Evolutionary conservation across 2,113 vertebrate species (phyloP).

Genomic region (Thinocorus orbignyianus): DNA sequence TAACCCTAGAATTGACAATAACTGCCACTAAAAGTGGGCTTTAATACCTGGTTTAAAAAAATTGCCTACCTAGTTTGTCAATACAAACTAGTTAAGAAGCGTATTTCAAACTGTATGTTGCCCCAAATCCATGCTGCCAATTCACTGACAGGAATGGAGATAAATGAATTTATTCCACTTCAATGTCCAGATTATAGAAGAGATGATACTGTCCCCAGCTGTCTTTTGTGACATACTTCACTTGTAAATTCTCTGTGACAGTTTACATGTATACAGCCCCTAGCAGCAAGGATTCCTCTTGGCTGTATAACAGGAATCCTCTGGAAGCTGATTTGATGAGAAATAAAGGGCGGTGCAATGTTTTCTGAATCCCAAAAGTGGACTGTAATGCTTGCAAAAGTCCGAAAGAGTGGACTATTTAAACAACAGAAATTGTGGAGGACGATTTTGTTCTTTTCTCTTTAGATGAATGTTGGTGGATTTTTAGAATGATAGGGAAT

Average conservation of each 20-base stretch:
- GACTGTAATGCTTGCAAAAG: background rate
- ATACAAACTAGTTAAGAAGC: background rate
- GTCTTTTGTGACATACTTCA: background rate
- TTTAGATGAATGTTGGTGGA: background rate
- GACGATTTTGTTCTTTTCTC: background rate
- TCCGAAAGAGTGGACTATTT: background rate
- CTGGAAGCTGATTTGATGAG: background rate
- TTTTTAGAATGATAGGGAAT: background rate
- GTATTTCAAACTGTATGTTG: background rate
- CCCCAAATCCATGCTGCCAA: background rate
- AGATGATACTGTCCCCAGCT: background rate
- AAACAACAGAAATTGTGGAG: background rate
- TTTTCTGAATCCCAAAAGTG: background rate
- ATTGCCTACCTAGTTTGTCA: accelerated
- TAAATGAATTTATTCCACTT: background rate
- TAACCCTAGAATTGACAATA: background rate
- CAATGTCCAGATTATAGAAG: background rate
- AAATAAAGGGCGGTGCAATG: background rate
- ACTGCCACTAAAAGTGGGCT: background rate
- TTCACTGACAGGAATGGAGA: background rate
- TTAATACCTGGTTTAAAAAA: background rate
- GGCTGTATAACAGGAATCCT: background rate
- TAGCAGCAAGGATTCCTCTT: background rate
- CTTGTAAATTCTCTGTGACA: background rate
- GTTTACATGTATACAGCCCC: background rate